Evolutionary conservation across 1,140 invertebrate genomes (phyloP), one percentile per base, ranked within the genome.

Genomic region (Choristoneura fumiferana): DNA sequence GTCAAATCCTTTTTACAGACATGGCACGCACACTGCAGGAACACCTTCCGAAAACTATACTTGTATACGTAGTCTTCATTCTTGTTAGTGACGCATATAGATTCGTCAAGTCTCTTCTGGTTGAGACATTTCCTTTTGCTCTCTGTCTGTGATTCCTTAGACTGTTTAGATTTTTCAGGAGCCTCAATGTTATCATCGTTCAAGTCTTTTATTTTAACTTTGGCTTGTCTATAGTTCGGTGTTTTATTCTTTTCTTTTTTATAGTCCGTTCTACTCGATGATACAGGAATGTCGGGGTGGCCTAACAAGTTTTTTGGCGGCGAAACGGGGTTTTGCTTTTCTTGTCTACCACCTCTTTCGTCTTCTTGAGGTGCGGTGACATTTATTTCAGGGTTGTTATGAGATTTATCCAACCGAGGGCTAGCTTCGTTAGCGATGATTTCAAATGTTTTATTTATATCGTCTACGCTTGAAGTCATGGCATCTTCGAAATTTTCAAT

Each of bases 221-320:
- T 89, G 6, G 85, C 86, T 63, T 76, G 71, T 58, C 77, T 73
- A 39, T 68, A 65, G 49, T 81, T 84, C 3, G 78, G 80, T 10
- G 73, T 66, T 86, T 89, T 90, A 72, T 87, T 81, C 60, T 88
- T 89, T 69, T 90, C 88, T 55, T 90, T 90, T 84, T 90, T 90
- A 57, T 84, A 90, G 60, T 90, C 89, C n/a, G 61, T 78, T 73
- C 73, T 90, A 90, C 79, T 89, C 88, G 87, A 90, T 90, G 70
- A 73, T 73, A 74, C 89, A 90, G 89, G 89, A 81, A 88, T 89
- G 73, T 83, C 77, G 76, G 85, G 81, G 61, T 79, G 85, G 74
- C 88, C 86, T 84, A 87, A 69, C 76, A 88, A 90, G 89, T 90
- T 90, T 90, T 90, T 90, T 90, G 89, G 81, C 82, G 70, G 84